Evolutionary conservation across 2,888 invertebrate genomes (phyloP).

Genomic region (Zygaena filipendulae): DNA sequence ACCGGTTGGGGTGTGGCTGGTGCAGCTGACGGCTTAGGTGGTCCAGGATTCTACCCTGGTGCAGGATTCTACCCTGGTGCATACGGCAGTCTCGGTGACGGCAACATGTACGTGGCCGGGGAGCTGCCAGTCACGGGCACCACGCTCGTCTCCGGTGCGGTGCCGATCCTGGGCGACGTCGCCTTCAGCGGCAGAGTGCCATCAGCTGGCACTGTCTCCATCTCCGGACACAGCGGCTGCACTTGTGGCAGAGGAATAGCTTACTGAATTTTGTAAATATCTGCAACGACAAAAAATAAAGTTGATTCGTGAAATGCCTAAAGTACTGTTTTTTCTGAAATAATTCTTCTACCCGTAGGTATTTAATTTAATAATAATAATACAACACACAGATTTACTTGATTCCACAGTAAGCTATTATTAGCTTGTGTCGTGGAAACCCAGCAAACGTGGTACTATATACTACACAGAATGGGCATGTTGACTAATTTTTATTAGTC

Average conservation of each 20-base stretch:
- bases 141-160: constrained; percentile 24
- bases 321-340: no score
- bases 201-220: constrained; percentile 21
- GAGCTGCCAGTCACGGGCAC: constrained; percentile 22
- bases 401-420: no score
- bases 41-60: neutral
- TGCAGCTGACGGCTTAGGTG: neutral
- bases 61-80: constrained; percentile 11
- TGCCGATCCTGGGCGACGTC: constrained; percentile 29
- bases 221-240: constrained; percentile 16
- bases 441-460: no score
- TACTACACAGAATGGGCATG: no score
- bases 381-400: no score
- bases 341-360: no score
- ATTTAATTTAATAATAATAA: no score
- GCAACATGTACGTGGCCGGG: constrained; percentile 20
- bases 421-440: no score
- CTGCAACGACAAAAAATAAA: neutral
- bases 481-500: no score
- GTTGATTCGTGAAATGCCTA: no score
- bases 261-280: neutral
- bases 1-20: neutral
- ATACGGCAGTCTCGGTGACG: constrained; percentile 23
- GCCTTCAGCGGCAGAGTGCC: constrained; percentile 23
- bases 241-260: constrained; percentile 17